phyloP scores from a whole-genome alignment of 2,888 invertebrate species.

The Parascotia fuliginaria region DNA sequence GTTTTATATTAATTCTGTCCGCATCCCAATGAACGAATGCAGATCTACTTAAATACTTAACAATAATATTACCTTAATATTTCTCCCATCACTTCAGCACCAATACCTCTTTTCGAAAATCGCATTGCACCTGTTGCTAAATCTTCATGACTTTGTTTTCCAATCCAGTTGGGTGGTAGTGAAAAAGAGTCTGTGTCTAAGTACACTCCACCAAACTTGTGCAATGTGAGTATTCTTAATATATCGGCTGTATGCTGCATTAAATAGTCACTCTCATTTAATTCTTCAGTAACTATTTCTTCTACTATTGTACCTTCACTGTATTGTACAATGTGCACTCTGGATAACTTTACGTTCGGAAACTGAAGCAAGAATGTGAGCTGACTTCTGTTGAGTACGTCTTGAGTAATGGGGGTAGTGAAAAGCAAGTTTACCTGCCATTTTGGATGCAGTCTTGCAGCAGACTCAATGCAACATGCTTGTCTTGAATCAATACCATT shows the following conservation, averaged over 20 bases:
- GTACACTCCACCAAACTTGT: constrained; percentile 90
- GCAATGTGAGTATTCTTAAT: constrained; percentile 87
- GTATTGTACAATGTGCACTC: constrained; percentile 5
- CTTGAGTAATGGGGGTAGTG: constrained; percentile 1
- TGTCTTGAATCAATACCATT: constrained; percentile 23
- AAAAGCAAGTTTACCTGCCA: constrained; percentile 6
- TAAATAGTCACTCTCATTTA: constrained; percentile 9
- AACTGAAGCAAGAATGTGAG: background rate
- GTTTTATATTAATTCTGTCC: too few relatives aligned
- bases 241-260: constrained; percentile 86
- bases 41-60: too few relatives aligned
- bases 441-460: constrained; percentile 24
- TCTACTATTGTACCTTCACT: constrained; percentile 18
- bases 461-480: constrained; percentile 31
- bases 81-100: constrained; percentile 37
- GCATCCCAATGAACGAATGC: too few relatives aligned
- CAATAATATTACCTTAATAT: constrained; percentile 4
- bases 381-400: background rate
- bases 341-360: background rate
- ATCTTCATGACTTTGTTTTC: constrained; percentile 82
- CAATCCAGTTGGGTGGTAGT: constrained; percentile 83
- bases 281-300: constrained; percentile 5
- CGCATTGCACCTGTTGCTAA: constrained; percentile 18
- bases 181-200: constrained; percentile 89
- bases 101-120: constrained; percentile 78